These are phyloP conservation scores for Paradoxurus hermaphroditus DNA, from an alignment of 2,113 vertebrate species.

Conservation along the genomic window DNA sequence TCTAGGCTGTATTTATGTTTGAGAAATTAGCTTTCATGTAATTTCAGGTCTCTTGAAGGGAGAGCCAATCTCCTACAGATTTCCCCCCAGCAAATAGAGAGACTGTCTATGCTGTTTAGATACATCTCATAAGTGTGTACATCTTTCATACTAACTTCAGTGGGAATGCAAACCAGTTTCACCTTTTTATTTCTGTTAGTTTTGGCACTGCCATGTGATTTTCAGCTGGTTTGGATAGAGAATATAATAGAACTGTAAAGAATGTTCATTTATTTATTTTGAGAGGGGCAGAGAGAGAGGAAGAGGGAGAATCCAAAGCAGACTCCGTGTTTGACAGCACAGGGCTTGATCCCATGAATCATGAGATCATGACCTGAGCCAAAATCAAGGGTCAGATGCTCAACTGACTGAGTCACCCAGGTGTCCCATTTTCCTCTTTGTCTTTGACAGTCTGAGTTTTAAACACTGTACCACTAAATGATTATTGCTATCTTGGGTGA, in stretches of 20 bases:
- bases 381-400: no score
- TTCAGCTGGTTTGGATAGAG: not conserved
- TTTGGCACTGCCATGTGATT: not conserved
- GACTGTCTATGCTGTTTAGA: not conserved
- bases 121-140: not conserved
- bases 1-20: conserved; percentile 5
- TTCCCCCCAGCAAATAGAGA: not conserved
- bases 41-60: not conserved
- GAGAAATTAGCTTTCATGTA: not conserved
- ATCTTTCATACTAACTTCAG: not conserved
- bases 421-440: not conserved
- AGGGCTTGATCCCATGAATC: no score
- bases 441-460: not conserved
- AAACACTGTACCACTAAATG: not conserved
- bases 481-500: not conserved
- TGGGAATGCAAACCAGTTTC: not conserved
- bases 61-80: not conserved
- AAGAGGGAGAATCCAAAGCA: no score
- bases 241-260: not conserved
- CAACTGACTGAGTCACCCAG: no score
- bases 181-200: not conserved
- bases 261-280: not conserved
- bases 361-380: no score
- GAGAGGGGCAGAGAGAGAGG: no score
- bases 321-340: no score